Conservation (phyloP, 2,888 invertebrate genomes). For the Diabrotica balteata region DNA sequence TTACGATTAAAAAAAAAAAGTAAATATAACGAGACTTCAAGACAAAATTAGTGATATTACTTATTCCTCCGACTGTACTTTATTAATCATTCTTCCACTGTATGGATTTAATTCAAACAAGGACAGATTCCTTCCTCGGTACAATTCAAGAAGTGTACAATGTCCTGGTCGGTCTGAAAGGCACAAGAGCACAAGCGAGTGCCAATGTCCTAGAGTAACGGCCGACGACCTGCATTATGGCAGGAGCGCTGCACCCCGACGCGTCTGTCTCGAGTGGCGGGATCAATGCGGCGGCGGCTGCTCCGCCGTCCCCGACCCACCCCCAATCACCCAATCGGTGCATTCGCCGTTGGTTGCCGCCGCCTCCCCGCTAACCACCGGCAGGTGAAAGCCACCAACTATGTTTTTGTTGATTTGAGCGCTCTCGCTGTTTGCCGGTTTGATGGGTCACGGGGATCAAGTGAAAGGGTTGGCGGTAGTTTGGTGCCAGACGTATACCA, state of each 20-base stretch:
- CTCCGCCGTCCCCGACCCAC: conserved; percentile 61
- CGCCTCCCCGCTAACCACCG: not conserved
- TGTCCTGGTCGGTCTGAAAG: no score
- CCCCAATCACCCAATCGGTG: not conserved
- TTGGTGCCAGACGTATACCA: no score
- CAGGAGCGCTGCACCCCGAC: conserved; percentile 58
- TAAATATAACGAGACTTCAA: no score
- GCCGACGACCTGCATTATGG: conserved; percentile 55
- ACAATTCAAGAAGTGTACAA: no score
- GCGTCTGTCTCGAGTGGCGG: conserved; percentile 48
- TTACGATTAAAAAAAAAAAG: no score
- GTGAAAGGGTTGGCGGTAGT: conserved; percentile 8
- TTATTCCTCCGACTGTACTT: no score
- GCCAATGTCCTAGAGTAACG: conserved; percentile 55
- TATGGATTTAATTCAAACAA: no score
- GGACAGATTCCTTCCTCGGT: no score
- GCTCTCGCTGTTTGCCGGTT: conserved; percentile 18
- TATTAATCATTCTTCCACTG: no score
- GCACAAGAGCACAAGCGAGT: conserved; percentile 25
- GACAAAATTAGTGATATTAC: no score
- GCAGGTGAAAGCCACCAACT: conserved; percentile 22
- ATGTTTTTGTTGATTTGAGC: not conserved
- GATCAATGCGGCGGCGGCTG: conserved; percentile 61
- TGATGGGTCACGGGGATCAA: conserved; percentile 23
- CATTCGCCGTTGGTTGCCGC: not conserved